A percentile compares a stretch with the other conserved stretches of the same genome.
These are phyloP conservation scores for Nerophis ophidion DNA, from an alignment of 2,113 vertebrate species.

Conservation along the genomic window DNA sequence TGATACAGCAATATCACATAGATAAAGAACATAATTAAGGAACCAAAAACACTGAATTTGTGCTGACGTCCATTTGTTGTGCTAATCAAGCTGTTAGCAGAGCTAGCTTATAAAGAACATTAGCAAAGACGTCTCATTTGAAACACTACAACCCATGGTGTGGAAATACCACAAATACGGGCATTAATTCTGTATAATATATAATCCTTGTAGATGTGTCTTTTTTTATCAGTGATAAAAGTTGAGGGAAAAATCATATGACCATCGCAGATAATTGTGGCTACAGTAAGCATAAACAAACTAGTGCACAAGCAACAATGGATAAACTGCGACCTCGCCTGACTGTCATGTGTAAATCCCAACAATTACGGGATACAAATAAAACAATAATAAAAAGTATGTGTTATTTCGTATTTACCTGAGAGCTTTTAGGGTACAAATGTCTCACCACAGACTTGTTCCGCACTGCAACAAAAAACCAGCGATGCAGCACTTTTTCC, in stretches of 20 bases:
- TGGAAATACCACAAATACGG: not conserved
- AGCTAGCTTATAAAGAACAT: conserved; percentile 2
- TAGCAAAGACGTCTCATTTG: too few relatives aligned
- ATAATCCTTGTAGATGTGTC: not conserved
- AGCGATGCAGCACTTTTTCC: not conserved
- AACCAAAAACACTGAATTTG: not conserved
- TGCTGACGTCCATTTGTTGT: not conserved
- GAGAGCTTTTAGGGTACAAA: not conserved
- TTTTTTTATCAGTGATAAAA: too few relatives aligned
- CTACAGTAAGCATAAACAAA: not conserved
- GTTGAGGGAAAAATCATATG: too few relatives aligned
- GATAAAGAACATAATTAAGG: not conserved
- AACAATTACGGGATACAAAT: not conserved
- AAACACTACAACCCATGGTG: not conserved
- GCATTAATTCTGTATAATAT: not conserved
- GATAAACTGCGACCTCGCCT: not conserved
- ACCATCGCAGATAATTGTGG: not conserved
- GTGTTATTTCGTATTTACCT: not conserved
- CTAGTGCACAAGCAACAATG: not conserved
- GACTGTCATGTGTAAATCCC: not conserved
- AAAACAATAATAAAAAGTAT: not conserved
- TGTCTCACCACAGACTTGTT: not conserved
- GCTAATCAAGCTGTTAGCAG: conserved; percentile 9
- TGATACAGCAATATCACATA: not conserved
- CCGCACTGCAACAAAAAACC: not conserved